These are phyloP conservation scores for Trachelus stipa DNA, from an alignment of 2,888 invertebrate genomes.

Conservation along the genomic window DNA sequence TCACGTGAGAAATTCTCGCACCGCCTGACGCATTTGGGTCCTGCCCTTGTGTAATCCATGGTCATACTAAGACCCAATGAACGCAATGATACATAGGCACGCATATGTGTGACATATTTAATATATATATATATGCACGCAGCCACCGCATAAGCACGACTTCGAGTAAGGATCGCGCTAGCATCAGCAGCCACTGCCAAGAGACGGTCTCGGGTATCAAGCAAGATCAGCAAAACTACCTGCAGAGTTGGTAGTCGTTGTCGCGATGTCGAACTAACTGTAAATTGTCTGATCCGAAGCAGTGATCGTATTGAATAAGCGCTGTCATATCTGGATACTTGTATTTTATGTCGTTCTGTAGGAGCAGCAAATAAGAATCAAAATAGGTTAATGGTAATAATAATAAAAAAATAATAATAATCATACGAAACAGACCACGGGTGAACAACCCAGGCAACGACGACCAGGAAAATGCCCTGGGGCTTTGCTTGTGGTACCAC, in stretches of 20 bases:
- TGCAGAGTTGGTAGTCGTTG: neutral
- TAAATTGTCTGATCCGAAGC: neutral
- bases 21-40: neutral
- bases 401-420: neutral
- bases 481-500: neutral
- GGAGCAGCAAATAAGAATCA: neutral
- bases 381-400: neutral
- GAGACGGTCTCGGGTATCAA: constrained; percentile 12
- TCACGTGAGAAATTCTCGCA: neutral
- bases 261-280: neutral
- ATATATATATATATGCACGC: neutral
- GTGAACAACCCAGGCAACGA: neutral
- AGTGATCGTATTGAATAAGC: neutral
- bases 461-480: neutral
- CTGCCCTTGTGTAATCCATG: neutral
- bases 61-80: neutral
- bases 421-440: neutral
- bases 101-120: neutral
- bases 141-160: neutral
- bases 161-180: neutral
- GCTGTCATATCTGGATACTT: neutral
- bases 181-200: neutral
- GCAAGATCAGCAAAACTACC: constrained; percentile 13
- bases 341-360: neutral
- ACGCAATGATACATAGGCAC: neutral